Evolutionary conservation across 2,113 vertebrate genomes (phyloP).

Genomic region (Odobenus rosmarus): DNA sequence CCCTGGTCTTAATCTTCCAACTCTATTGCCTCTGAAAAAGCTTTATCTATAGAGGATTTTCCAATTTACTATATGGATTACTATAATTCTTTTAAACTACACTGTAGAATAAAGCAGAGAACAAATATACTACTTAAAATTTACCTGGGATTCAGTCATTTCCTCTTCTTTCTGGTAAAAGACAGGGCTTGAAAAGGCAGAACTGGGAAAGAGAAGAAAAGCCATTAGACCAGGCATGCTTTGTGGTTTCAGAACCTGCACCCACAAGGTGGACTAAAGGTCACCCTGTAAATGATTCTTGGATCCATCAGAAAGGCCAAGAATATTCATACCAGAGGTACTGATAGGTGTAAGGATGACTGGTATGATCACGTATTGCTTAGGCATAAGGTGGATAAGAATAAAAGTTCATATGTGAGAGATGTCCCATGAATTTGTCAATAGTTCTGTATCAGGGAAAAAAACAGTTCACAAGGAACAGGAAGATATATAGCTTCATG

Average conservation of each 20-base stretch:
- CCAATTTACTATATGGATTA: neutral
- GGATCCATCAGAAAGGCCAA: neutral
- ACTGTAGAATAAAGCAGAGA: neutral
- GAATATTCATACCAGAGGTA: neutral
- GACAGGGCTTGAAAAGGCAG: neutral
- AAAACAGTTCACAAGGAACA: neutral
- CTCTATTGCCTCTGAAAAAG: slow-evolving; percentile 2
- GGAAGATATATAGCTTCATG: neutral
- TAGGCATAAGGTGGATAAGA: neutral
- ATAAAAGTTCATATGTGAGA: neutral
- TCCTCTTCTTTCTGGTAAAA: slow-evolving; percentile 53
- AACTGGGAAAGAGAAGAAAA: slow-evolving; percentile 58
- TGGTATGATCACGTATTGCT: neutral
- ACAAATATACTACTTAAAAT: neutral
- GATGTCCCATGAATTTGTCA: neutral
- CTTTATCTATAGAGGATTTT: neutral
- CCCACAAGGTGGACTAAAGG: neutral
- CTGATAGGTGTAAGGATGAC: neutral
- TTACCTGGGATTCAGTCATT: slow-evolving; percentile 75
- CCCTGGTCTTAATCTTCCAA: slow-evolving; percentile 52
- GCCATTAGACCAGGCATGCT: neutral
- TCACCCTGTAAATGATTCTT: neutral
- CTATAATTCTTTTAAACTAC: neutral
- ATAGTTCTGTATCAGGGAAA: neutral
- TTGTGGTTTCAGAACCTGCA: neutral